phyloP scores from a whole-genome alignment of 2,797 vertebrate species.

The Alcedo quadribrachys region DNA sequence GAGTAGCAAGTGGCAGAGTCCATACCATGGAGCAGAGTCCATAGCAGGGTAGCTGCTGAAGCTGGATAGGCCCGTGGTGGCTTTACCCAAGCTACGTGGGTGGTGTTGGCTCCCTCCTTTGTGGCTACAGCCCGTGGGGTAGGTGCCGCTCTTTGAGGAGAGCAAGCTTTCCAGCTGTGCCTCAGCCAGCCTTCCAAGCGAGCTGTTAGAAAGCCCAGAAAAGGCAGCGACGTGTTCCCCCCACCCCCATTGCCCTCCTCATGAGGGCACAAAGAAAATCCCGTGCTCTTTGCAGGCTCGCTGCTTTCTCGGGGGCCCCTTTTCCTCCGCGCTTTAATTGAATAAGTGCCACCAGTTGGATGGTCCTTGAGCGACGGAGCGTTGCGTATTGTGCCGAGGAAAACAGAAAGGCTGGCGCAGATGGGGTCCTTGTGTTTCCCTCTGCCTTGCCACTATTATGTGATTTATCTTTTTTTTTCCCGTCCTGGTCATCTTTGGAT shows the following conservation, averaged over 20 bases:
- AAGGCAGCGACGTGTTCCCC: background rate
- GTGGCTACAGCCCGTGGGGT: background rate
- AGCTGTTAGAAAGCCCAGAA: background rate
- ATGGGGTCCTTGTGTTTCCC: background rate
- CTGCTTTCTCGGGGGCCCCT: background rate
- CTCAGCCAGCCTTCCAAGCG: background rate
- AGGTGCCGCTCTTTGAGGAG: background rate
- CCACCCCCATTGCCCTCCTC: background rate
- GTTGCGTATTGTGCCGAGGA: background rate
- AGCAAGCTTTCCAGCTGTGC: background rate
- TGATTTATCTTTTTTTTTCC: background rate
- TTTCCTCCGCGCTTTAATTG: background rate
- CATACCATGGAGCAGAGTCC: fast-evolving
- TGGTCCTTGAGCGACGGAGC: background rate
- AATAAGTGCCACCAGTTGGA: background rate
- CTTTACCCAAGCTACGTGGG: fast-evolving
- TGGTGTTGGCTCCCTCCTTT: background rate
- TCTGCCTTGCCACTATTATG: background rate
- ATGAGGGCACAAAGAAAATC: background rate
- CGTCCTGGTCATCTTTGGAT: background rate
- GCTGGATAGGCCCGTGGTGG: background rate
- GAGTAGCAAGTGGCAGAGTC: background rate
- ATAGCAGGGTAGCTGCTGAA: background rate
- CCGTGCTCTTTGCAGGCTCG: background rate
- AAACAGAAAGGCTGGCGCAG: background rate